Percentiles rank a stretch among this genome's conserved stretches.
phyloP scores from a whole-genome alignment of 2,888 invertebrate species.

The Pterostichus madidus region DNA sequence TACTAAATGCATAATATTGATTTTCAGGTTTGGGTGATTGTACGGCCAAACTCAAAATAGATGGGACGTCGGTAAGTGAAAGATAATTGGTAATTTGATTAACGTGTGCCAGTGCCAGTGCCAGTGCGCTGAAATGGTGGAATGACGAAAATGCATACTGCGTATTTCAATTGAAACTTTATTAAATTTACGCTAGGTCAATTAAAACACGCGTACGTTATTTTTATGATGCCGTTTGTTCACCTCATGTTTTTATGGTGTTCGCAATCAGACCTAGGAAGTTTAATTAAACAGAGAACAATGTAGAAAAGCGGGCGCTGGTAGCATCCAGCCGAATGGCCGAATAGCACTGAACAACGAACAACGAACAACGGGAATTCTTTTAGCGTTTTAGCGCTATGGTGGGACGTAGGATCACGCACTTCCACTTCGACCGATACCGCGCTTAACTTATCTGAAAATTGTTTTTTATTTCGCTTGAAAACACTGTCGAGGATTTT shows the following conservation, averaged over 20 bases:
- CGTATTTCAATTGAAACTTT: conserved; percentile 29
- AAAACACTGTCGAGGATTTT: conserved; percentile 60
- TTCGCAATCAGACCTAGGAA: conserved; percentile 47
- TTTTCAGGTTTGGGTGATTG: conserved; percentile 47
- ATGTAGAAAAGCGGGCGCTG: conserved; percentile 35
- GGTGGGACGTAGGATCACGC: not conserved
- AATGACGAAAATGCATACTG: conserved; percentile 3
- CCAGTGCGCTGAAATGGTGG: not conserved
- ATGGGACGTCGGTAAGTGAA: conserved; percentile 19
- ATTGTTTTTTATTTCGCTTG: conserved; percentile 57
- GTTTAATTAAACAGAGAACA: conserved; percentile 57
- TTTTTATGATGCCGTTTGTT: conserved; percentile 45
- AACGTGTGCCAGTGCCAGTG: not conserved
- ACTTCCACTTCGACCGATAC: conserved; percentile 24
- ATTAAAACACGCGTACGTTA: conserved; percentile 41
- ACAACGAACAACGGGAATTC: conserved; percentile 12
- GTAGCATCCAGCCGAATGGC: conserved; percentile 10
- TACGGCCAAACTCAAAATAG: conserved; percentile 20
- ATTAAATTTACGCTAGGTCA: conserved; percentile 43
- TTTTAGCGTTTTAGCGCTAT: conserved; percentile 23
- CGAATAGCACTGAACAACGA: too few species aligned
- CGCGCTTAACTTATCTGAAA: conserved; percentile 47
- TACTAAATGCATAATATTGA: conserved; percentile 52
- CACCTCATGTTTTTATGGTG: conserved; percentile 57
- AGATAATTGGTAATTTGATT: too few species aligned